phyloP scores from a whole-genome alignment of 2,797 vertebrate species.

The Pipistrellus pipistrellus region DNA sequence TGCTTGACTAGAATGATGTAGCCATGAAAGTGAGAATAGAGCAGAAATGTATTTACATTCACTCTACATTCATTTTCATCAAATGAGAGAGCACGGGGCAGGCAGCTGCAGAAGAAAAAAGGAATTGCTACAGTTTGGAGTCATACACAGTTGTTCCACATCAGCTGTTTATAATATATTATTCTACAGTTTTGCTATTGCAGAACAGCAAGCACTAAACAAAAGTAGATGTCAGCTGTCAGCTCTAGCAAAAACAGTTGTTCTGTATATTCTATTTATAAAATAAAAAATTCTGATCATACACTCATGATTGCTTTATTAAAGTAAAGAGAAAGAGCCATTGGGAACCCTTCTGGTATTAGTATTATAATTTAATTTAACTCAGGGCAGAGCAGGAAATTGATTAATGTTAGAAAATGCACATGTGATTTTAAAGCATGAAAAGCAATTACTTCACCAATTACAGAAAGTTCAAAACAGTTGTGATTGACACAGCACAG shows the following conservation, averaged over 20 bases:
- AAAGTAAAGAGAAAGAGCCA: conserved; percentile 32
- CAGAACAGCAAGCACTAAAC: neutral
- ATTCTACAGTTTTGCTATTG: neutral
- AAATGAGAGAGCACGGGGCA: neutral
- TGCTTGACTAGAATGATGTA: neutral
- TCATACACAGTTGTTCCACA: neutral
- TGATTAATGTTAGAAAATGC: conserved; percentile 71
- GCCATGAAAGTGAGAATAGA: conserved; percentile 24
- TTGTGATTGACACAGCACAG: conserved; percentile 57
- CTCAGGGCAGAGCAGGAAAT: conserved; percentile 69
- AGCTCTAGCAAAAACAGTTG: conserved; percentile 16
- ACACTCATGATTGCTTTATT: conserved; percentile 30
- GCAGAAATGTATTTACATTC: conserved; percentile 48
- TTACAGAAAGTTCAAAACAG: conserved; percentile 62
- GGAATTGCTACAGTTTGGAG: neutral
- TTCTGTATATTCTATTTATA: conserved; percentile 10
- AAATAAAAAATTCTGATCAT: conserved; percentile 19
- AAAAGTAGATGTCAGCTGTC: neutral
- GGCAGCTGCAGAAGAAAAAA: neutral
- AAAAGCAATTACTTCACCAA: conserved; percentile 64
- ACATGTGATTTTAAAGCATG: conserved; percentile 67
- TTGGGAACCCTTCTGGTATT: conserved; percentile 40
- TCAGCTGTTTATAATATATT: neutral
- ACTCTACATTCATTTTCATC: conserved; percentile 35
- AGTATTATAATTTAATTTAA: conserved; percentile 76